Percentiles rank a stretch among this genome's conserved stretches.
These are phyloP conservation scores for Odobenus rosmarus DNA, from an alignment of 2,113 vertebrate genomes.

Conservation along the genomic window DNA sequence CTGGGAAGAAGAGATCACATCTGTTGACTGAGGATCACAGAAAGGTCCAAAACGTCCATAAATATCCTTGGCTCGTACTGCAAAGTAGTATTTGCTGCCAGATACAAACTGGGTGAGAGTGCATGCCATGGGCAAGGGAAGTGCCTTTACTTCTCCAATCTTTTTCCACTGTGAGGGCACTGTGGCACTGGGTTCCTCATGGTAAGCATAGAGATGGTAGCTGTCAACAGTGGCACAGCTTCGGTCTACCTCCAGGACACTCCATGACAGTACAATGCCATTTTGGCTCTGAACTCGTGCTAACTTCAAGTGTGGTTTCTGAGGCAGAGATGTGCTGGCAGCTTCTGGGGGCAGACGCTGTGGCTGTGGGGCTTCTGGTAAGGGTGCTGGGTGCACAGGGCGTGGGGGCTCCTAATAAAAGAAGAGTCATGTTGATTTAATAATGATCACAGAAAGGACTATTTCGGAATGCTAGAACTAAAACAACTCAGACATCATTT, in stretches of 20 bases:
- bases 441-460: neutral
- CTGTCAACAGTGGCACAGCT: conserved; percentile 95
- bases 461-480: neutral
- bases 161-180: conserved; percentile 96
- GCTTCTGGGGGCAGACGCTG: conserved; percentile 92
- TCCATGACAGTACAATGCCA: conserved; percentile 98
- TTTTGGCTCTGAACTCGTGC: conserved; percentile 96
- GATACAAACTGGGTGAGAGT: conserved; percentile 99
- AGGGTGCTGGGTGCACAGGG: conserved; percentile 86
- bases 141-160: conserved; percentile 97
- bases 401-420: conserved; percentile 85
- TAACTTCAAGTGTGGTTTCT: conserved; percentile 91
- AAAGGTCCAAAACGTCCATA: conserved; percentile 97
- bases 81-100: conserved; percentile 98
- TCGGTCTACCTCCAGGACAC: conserved; percentile 94
- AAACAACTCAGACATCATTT: neutral
- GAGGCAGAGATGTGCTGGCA: conserved; percentile 90
- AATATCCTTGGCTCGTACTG: conserved; percentile 96
- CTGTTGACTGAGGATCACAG: conserved; percentile 98
- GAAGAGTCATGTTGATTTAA: neutral
- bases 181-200: conserved; percentile 89
- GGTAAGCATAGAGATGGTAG: conserved; percentile 97
- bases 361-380: conserved; percentile 90
- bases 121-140: conserved; percentile 98
- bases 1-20: conserved; percentile 92